Percentiles rank a stretch among this genome's conserved stretches.
Conservation (phyloP, 2,797 vertebrate species). For the Pipistrellus pygmaeus region DNA sequence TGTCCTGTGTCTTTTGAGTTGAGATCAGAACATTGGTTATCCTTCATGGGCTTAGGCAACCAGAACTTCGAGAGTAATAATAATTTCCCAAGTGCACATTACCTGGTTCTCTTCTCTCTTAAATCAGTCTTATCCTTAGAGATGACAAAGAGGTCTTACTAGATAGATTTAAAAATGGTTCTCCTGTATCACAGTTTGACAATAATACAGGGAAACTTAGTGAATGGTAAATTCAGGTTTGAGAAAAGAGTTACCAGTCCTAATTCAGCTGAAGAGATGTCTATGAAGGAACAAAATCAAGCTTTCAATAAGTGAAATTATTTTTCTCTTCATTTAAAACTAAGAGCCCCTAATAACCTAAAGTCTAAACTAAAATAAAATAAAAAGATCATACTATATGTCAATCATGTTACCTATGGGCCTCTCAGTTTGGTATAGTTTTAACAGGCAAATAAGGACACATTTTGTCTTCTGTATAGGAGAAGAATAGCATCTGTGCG, state of each 20-base stretch:
- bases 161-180: neutral
- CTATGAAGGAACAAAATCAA: constrained; percentile 37
- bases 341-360: constrained; percentile 37
- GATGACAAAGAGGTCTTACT: constrained; percentile 31
- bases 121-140: constrained; percentile 37
- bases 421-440: constrained; percentile 68
- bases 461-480: constrained; percentile 80
- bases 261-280: neutral
- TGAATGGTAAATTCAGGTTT: constrained; percentile 28
- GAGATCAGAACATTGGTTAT: neutral
- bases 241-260: neutral
- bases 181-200: neutral
- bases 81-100: constrained; percentile 22
- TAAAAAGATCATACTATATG: neutral
- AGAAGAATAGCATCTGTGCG: constrained; percentile 83
- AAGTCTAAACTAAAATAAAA: constrained; percentile 32
- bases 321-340: constrained; percentile 59
- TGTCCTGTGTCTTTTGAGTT: neutral
- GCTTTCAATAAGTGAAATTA: constrained; percentile 46
- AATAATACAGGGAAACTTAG: neutral
- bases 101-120: constrained; percentile 33
- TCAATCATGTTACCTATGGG: constrained; percentile 44
- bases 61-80: neutral
- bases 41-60: constrained; percentile 8
- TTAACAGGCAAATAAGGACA: constrained; percentile 68